Evolutionary conservation across 2,888 invertebrate genomes (phyloP), one percentile per base, ranked within the genome.

Genomic region (Xylota segnis): DNA sequence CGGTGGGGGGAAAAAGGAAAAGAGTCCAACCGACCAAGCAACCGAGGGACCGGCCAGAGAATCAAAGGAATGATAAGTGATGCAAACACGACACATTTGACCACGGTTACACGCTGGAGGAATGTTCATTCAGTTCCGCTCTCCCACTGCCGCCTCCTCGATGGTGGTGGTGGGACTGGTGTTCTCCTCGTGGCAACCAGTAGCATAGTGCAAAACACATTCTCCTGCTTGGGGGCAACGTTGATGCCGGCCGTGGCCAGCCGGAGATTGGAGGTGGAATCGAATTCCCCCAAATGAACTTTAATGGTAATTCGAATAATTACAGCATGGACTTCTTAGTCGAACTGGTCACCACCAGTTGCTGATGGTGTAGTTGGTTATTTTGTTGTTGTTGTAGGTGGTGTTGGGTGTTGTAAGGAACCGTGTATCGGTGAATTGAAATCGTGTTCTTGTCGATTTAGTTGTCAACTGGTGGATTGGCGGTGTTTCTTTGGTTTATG

Each of bases 61-160:
- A 87, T 82, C 86, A 82, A 82, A 76, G 83, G 87, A 87, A 87
- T 87, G 87, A 83, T 87, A 83, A 87, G 87, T 87, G 87, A 79
- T 87, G 83, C 87, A 83, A 87, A 82, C 88, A 88, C 86, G 83
- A 88, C 83, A 66, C 83, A 76, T 77, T 83, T 88, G 81, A 81
- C 86, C 82, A 74, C 52, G 58, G 78, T 70, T 79, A 83, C 83
- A 76, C 68, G 74, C 71, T 45, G 54, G 54, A 76, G 66, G 71
- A 79, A 84, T 84, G 84, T 72, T 66, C 84, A 76, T 84, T 83
- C 65, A 59, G 59, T 59, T 40, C 87, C 88, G 87, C 87, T 88
- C 87, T 84, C 88, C 88, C 89, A 56, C 32, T 10, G 83, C 43
- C 66, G 10, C 66, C 56, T 87, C 65, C 79, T 81, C n/a, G n/a